Conservation (phyloP, 2,797 vertebrate genomes). For the Acestrorhynchus altus region DNA sequence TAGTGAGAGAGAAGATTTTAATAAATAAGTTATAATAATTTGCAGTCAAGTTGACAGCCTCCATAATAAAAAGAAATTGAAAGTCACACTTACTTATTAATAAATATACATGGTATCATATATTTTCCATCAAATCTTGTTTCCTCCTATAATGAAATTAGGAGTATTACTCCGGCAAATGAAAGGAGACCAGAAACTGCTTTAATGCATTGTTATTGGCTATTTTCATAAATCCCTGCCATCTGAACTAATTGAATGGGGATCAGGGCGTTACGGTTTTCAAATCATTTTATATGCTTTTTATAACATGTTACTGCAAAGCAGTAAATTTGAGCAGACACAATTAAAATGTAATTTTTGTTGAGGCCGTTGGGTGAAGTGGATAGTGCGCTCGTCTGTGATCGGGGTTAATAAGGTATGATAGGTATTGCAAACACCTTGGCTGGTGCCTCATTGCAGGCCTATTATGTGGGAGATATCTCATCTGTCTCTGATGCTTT, state of each 20-base stretch:
- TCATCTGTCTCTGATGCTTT: not conserved
- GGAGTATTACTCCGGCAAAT: conserved; percentile 45
- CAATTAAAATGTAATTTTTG: conserved; percentile 59
- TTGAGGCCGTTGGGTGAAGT: conserved; percentile 37
- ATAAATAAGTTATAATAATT: too few species aligned
- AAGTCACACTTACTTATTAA: conserved; percentile 9
- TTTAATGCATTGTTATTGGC: conserved; percentile 47
- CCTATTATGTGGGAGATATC: conserved; percentile 23
- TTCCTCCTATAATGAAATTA: conserved; percentile 49
- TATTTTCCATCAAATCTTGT: conserved; percentile 25
- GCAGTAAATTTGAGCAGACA: conserved; percentile 63
- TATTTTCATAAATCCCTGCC: conserved; percentile 49
- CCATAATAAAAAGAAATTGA: not conserved
- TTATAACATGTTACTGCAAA: conserved; percentile 57
- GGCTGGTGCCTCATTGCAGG: conserved; percentile 42
- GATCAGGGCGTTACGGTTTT: conserved; percentile 50
- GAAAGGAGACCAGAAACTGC: conserved; percentile 22
- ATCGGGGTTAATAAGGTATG: conserved; percentile 62
- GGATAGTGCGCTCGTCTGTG: conserved; percentile 44
- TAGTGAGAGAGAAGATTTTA: too few species aligned
- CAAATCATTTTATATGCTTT: conserved; percentile 62
- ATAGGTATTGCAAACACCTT: conserved; percentile 54
- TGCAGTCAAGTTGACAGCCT: too few species aligned
- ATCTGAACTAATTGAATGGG: conserved; percentile 43
- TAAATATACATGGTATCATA: conserved; percentile 19